Evolutionary conservation across 2,888 invertebrate genomes (phyloP).

Genomic region (Aproaerema taeniolella): DNA sequence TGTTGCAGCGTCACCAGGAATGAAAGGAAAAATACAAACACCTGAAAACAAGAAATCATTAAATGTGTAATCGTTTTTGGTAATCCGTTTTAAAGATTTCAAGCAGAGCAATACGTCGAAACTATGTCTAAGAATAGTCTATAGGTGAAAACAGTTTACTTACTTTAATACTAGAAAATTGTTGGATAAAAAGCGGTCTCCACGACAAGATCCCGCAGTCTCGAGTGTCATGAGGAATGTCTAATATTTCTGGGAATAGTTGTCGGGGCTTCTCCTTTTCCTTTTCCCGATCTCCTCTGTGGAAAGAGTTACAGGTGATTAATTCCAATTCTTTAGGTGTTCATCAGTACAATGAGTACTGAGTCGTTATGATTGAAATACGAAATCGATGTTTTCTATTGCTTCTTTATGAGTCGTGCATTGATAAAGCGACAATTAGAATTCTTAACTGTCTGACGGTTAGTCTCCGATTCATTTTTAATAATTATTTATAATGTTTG

Average conservation of each 20-base stretch:
- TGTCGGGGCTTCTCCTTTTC: conserved; percentile 79
- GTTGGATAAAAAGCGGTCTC: conserved; percentile 90
- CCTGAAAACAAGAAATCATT: conserved; percentile 74
- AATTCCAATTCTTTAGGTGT: too few species aligned
- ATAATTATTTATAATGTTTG: background rate
- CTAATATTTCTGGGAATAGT: conserved; percentile 79
- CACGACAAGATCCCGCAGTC: conserved; percentile 94
- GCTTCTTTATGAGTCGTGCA: too few species aligned
- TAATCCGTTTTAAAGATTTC: conserved; percentile 8
- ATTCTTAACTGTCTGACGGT: too few species aligned
- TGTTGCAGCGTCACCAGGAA: conserved; percentile 94
- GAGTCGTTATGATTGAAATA: too few species aligned
- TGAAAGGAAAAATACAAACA: conserved; percentile 92
- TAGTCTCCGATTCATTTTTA: background rate
- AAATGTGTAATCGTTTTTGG: background rate
- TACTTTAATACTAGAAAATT: conserved; percentile 93
- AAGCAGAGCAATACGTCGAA: background rate
- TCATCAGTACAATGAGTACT: too few species aligned
- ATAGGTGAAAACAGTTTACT: conserved; percentile 27
- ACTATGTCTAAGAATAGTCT: background rate
- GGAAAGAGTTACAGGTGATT: too few species aligned
- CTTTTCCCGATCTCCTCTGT: conserved; percentile 64
- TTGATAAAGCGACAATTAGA: too few species aligned
- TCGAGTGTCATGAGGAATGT: conserved; percentile 82
- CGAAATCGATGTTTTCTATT: too few species aligned